Evolutionary conservation across 2,888 invertebrate species (phyloP).

Genomic region (Meiosimyza decipiens): DNA sequence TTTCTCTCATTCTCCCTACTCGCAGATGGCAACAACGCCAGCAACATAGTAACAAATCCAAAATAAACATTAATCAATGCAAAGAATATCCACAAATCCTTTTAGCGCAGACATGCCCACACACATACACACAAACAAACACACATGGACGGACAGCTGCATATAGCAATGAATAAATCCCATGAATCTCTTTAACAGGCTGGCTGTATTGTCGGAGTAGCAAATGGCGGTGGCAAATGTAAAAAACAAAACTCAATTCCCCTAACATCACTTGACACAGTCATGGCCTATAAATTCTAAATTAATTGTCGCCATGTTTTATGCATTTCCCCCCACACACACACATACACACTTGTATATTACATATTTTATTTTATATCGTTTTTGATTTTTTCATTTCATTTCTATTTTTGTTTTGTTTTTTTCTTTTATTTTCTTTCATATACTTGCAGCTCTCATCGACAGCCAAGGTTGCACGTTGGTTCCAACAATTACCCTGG

Average conservation of each 20-base stretch:
- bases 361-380: slow-evolving; percentile 28
- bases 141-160: background rate
- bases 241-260: background rate
- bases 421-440: slow-evolving; percentile 13
- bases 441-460: slow-evolving; percentile 73
- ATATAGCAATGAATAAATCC: background rate
- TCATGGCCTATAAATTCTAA: slow-evolving; percentile 26
- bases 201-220: background rate
- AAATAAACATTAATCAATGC: background rate
- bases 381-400: slow-evolving; percentile 25
- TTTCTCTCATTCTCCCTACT: background rate
- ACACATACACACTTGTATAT: background rate
- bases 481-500: slow-evolving; percentile 78
- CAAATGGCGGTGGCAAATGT: background rate
- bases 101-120: slow-evolving; percentile 7
- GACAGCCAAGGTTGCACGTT: slow-evolving; percentile 82
- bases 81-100: background rate
- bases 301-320: slow-evolving; percentile 39
- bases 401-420: background rate
- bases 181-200: background rate
- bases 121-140: slow-evolving; percentile 14
- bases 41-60: background rate
- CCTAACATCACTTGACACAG: background rate
- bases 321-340: background rate
- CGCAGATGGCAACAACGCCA: background rate